Conservation (phyloP, 2,888 invertebrate genomes). For the Eurytoma californica region DNA sequence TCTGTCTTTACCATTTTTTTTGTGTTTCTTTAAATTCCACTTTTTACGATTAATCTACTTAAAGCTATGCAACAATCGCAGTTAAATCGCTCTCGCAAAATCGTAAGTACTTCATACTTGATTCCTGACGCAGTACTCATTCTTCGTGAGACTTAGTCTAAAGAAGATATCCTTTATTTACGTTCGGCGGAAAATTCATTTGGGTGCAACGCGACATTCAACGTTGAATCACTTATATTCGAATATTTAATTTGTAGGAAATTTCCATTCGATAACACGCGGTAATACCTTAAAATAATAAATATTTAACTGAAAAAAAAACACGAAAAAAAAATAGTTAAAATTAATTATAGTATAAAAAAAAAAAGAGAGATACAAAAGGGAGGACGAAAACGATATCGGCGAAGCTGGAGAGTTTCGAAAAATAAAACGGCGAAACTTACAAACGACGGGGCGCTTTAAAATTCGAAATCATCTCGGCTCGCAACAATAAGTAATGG, state of each 20-base stretch:
- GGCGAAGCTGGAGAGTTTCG: no score
- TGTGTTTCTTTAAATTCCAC: constrained; percentile 4
- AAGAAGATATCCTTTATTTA: not conserved
- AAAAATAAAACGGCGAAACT: no score
- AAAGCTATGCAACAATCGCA: constrained; percentile 48
- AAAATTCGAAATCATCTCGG: not conserved
- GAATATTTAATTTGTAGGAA: constrained; percentile 21
- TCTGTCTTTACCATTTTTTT: no score
- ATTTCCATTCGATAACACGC: constrained; percentile 21
- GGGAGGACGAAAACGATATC: no score
- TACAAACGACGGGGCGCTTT: constrained; percentile 10
- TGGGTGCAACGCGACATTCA: not conserved
- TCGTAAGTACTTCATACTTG: constrained; percentile 44
- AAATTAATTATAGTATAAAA: constrained; percentile 42
- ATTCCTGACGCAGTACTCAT: not conserved
- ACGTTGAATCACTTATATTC: constrained; percentile 9
- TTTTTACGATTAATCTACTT: constrained; percentile 31
- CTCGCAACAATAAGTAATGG: not conserved
- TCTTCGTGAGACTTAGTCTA: constrained; percentile 11
- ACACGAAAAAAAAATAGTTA: constrained; percentile 2
- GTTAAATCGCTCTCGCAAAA: constrained; percentile 22
- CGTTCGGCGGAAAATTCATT: constrained; percentile 25
- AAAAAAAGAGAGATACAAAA: constrained; percentile 13
- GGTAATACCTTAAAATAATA: constrained; percentile 44
- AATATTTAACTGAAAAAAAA: constrained; percentile 32